Evolutionary conservation across 2,797 vertebrate genomes (phyloP), one percentile per base, ranked within the genome.

Genomic region (Aeoliscus strigatus): DNA sequence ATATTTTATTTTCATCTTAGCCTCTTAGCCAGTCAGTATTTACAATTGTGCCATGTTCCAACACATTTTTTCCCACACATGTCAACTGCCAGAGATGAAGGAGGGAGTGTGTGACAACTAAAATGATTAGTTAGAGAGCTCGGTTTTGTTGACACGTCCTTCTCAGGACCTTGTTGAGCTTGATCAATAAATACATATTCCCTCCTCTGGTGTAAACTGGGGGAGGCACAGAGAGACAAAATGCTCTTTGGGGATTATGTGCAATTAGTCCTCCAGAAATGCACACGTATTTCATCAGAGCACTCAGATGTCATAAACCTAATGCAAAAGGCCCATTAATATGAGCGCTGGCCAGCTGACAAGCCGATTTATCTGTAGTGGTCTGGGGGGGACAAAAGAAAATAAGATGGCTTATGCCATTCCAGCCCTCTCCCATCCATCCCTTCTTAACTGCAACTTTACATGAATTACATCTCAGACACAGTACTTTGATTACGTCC

Each of bases 261-360:
- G 62, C 58, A 54, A 33, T 65, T 67, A 66, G 68, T 60, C 64
- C 67, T 79, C 78, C 76, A 59, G n/a, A 41, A 51, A 66, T 66
- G 39, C 37, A 38, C 50, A 37, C 66, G 63, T 62, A 63, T 73
- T 70, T 70, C 52, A 71, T 70, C 52, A 41, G 47, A 21, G 45
- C 66, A 57, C 66, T 75, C 64, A 47, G 67, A 63, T 44, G 53
- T 67, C 75, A 70, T 78, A 70, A 74, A 84, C 70, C 25, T 78
- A 77, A 81, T 70, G 70, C 66, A 66, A 61, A 70, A 73, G 50
- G 47, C 32, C 51, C 67, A 59, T 81, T 74, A 60, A 62, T 66
- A 56, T 56, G 58, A 77, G 51, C 41, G 26, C 46, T 61, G 57
- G 48, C 49, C 51, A 60, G 35, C 4, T 0, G 50, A 31, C 23